Evolutionary conservation across 2,888 invertebrate species (phyloP).

Genomic region (Uloborus plumipes): DNA sequence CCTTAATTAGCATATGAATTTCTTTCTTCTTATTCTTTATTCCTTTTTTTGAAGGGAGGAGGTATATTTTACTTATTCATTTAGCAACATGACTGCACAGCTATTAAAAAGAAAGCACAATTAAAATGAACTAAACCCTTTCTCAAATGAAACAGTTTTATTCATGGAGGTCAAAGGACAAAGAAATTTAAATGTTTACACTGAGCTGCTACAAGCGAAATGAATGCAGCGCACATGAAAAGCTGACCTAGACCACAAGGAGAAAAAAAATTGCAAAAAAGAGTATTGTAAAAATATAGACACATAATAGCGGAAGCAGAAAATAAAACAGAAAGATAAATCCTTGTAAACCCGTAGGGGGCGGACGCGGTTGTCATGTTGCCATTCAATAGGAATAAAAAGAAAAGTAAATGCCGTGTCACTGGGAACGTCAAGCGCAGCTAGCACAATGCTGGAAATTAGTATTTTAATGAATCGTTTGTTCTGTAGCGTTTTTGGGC

Average conservation of each 20-base stretch:
- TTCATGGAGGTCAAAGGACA: too few species aligned
- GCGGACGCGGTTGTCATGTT: conserved; percentile 52
- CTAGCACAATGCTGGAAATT: not conserved
- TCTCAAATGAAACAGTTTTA: too few species aligned
- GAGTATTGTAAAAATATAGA: conserved; percentile 2
- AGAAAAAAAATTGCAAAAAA: conserved; percentile 7
- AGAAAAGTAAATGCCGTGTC: conserved; percentile 23
- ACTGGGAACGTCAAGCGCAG: conserved; percentile 19
- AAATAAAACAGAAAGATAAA: conserved; percentile 28
- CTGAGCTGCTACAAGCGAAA: not conserved
- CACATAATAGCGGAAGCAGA: conserved; percentile 41
- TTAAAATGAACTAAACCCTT: too few species aligned
- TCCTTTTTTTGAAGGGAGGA: too few species aligned
- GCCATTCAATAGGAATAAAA: conserved; percentile 45
- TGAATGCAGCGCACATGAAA: too few species aligned
- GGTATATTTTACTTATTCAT: too few species aligned
- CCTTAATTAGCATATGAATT: too few species aligned
- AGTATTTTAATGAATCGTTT: not conserved
- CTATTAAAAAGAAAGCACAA: too few species aligned
- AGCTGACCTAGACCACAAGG: conserved; percentile 15
- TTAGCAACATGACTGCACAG: too few species aligned
- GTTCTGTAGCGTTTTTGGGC: too few species aligned
- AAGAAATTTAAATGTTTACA: too few species aligned
- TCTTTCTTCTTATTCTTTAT: too few species aligned
- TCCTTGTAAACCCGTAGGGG: conserved; percentile 50